Base-by-base conservation (phyloP, 37 sponge, comb jelly and placozoan genomes). In the Ephydatia muelleri region DNA sequence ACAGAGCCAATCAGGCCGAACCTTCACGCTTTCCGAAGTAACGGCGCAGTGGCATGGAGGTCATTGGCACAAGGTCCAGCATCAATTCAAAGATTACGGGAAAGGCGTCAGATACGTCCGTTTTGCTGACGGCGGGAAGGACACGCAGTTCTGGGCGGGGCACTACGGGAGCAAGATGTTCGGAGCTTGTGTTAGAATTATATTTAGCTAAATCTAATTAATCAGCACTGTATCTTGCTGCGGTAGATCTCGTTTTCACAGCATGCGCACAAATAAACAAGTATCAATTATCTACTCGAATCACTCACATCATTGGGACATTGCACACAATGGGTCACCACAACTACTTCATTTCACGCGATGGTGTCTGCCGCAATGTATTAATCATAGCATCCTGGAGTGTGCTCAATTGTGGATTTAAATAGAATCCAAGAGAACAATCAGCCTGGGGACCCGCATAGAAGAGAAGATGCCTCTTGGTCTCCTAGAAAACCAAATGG, bases 151-250 rank as follows among this genome's bases (percentile, higher is more conserved):
- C 25, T 89, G 90, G 90, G 85, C 85, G 0, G 90, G 90, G 25
- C 90, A 89, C 65, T 89, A 89, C 77, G 90, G 90, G 26, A 89
- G 90, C 76, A 89, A 89, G 47, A 89, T 89, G 90, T 85, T 85
- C 13, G 90, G 68, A 36, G 84, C 90, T 43, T 14, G 21, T 34
- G 80, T 84, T 9, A 71, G 33, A 68, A 68, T 89, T 36, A 2
- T 21, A 28, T 89, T 89, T 33, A 84, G 13, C 12, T 72, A 82
- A 23, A 27, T 72, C 13, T 23, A 14, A 65, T 65, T 65, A 65
- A n/a, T n/a, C n/a, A n/a, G n/a, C n/a, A n/a, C n/a, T n/a, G n/a
- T n/a, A n/a, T n/a, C n/a, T n/a, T n/a, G n/a, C n/a, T n/a, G n/a
- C n/a, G n/a, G n/a, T n/a, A n/a, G n/a, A n/a, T n/a, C n/a, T n/a